A percentile compares a stretch with the other conserved stretches of the same genome.
phyloP scores from a whole-genome alignment of 2,888 invertebrate species.

The Macaria liturata region DNA sequence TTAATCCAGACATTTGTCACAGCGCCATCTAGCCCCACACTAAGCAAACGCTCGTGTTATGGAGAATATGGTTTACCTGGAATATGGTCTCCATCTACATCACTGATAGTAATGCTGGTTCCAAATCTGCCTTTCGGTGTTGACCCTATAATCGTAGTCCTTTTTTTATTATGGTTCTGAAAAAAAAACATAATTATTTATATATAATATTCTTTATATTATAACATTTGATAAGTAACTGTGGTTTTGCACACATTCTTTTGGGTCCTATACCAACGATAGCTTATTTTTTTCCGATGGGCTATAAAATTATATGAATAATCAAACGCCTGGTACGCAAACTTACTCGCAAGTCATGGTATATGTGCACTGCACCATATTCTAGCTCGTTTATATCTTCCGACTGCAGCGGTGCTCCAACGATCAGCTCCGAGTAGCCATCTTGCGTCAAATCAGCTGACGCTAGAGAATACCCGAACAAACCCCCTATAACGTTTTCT shows the following conservation, averaged over 20 bases:
- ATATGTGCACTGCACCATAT: slow-evolving; percentile 81
- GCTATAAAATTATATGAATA: too few relatives aligned
- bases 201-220: too few relatives aligned
- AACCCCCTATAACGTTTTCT: slow-evolving; percentile 62
- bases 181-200: too few relatives aligned
- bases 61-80: slow-evolving; percentile 43
- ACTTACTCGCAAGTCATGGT: slow-evolving; percentile 33
- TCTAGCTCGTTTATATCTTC: slow-evolving; percentile 54
- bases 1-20: too few relatives aligned
- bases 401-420: slow-evolving; percentile 81
- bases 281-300: too few relatives aligned
- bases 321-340: too few relatives aligned
- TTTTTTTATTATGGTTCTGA: slow-evolving; percentile 24
- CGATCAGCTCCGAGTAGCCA: slow-evolving; percentile 79
- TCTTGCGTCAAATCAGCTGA: slow-evolving; percentile 77
- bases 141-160: slow-evolving; percentile 36
- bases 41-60: too few relatives aligned
- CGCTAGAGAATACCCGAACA: slow-evolving; percentile 82
- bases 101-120: slow-evolving; percentile 46
- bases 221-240: neutral
- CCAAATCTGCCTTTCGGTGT: slow-evolving; percentile 52
- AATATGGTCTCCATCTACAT: slow-evolving; percentile 53
- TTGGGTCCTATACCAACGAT: neutral
- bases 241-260: neutral
- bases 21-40: too few relatives aligned